Evolutionary conservation across 2,888 invertebrate genomes (phyloP).

Genomic region (Protophormia terraenovae): DNA sequence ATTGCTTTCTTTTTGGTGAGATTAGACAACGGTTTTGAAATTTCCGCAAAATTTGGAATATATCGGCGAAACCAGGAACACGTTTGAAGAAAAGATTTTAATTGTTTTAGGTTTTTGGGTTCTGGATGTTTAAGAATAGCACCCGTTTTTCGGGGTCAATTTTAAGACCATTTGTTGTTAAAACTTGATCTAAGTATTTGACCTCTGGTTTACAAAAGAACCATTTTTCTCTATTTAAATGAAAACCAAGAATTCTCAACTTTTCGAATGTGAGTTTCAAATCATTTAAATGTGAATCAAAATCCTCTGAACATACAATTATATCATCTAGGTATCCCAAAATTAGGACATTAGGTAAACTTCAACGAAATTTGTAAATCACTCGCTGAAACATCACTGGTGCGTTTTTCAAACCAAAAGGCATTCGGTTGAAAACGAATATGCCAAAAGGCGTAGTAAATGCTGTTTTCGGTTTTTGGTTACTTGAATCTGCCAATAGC

Average conservation of each 20-base stretch:
- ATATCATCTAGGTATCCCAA: slow-evolving; percentile 74
- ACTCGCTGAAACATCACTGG: slow-evolving; percentile 71
- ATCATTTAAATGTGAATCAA: slow-evolving; percentile 71
- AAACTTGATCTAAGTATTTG: slow-evolving; percentile 73
- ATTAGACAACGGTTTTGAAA: slow-evolving; percentile 71
- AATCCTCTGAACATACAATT: slow-evolving; percentile 70
- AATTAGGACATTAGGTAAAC: slow-evolving; percentile 54
- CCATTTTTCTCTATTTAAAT: slow-evolving; percentile 72
- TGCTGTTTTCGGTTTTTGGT: background rate
- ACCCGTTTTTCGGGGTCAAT: slow-evolving; percentile 71
- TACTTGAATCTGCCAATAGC: slow-evolving; percentile 10
- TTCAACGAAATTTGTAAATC: slow-evolving; percentile 71
- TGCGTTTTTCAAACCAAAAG: background rate
- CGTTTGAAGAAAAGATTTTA: slow-evolving; percentile 70
- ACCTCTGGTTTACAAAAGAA: slow-evolving; percentile 64
- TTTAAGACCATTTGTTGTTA: slow-evolving; percentile 71
- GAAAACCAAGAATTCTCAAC: slow-evolving; percentile 67
- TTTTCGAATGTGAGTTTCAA: slow-evolving; percentile 67
- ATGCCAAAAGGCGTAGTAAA: background rate
- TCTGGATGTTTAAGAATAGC: slow-evolving; percentile 70
- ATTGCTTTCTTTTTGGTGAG: slow-evolving; percentile 27
- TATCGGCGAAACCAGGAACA: slow-evolving; percentile 73
- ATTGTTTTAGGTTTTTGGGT: slow-evolving; percentile 70
- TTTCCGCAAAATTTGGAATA: slow-evolving; percentile 55
- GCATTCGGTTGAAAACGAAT: background rate